phyloP scores from a whole-genome alignment of 1,140 invertebrate species.

The Aphelenchoides besseyi region DNA sequence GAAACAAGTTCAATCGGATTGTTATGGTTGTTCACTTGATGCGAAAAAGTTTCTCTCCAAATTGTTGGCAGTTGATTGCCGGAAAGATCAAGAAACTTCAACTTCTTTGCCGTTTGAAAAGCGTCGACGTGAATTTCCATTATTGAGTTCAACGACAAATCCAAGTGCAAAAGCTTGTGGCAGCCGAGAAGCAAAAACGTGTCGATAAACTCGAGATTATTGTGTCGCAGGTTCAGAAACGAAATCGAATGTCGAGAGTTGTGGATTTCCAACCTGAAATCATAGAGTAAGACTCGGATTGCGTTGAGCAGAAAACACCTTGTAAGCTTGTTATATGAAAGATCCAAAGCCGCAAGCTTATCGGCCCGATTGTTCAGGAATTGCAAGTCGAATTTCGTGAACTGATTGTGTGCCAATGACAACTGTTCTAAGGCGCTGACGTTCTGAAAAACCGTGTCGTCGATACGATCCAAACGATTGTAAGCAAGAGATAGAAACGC shows the following conservation, averaged over 20 bases:
- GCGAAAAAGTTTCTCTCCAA: slow-evolving; percentile 43
- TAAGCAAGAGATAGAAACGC: not conserved
- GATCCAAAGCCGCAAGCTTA: slow-evolving; percentile 32
- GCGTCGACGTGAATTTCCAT: slow-evolving; percentile 41
- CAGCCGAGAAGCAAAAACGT: slow-evolving; percentile 30
- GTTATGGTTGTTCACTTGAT: slow-evolving; percentile 36
- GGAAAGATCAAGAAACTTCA: slow-evolving; percentile 32
- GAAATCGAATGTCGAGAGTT: slow-evolving; percentile 34
- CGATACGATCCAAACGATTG: slow-evolving; percentile 10
- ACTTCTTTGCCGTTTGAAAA: slow-evolving; percentile 24
- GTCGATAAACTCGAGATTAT: slow-evolving; percentile 43
- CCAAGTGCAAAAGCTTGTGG: slow-evolving; percentile 29
- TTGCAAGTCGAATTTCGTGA: not conserved
- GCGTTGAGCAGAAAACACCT: slow-evolving; percentile 4
- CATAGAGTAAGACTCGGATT: too few species aligned
- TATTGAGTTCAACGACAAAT: slow-evolving; percentile 37
- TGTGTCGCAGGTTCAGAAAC: slow-evolving; percentile 28
- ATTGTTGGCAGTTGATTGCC: slow-evolving; percentile 37
- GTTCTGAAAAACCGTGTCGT: slow-evolving; percentile 11
- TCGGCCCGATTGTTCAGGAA: slow-evolving; percentile 19
- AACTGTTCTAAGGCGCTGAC: slow-evolving; percentile 1
- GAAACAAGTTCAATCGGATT: slow-evolving; percentile 6
- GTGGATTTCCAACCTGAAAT: too few species aligned
- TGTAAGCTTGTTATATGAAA: slow-evolving; percentile 31
- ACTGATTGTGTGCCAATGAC: not conserved